Conservation (phyloP, 2,113 vertebrate genomes). For the Furnarius figulus region DNA sequence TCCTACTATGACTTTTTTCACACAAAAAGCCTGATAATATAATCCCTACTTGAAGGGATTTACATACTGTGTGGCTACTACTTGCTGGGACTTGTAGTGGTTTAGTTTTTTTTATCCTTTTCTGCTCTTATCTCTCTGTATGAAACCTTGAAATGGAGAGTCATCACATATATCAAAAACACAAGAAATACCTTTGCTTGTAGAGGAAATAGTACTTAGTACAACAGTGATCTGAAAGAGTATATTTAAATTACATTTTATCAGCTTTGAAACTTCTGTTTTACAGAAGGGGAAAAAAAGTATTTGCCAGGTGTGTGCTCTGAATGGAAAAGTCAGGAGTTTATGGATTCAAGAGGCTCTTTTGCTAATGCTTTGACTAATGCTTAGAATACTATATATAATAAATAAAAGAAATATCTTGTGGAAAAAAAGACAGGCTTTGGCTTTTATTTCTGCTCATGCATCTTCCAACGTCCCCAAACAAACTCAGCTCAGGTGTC, state of each 20-base stretch:
- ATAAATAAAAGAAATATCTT: background rate
- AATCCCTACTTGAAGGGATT: background rate
- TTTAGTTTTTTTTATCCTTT: fast-evolving
- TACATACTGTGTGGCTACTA: background rate
- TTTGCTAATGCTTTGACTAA: background rate
- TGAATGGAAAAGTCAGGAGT: background rate
- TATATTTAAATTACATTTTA: background rate
- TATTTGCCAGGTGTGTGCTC: background rate
- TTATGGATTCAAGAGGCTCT: background rate
- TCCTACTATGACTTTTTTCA: background rate
- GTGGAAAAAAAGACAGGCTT: background rate
- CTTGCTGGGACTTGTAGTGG: background rate
- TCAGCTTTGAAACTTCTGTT: background rate
- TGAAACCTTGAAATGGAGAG: background rate
- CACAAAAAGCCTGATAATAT: background rate
- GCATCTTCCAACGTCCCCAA: background rate
- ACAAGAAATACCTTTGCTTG: background rate
- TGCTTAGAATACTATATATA: background rate
- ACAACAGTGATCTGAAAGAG: background rate
- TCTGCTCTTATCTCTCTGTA: background rate
- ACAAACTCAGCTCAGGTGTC: constrained; percentile 40
- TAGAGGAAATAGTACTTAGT: background rate
- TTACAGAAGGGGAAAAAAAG: background rate
- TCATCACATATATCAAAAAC: background rate
- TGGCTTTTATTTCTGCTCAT: background rate